Conservation (phyloP, 2,113 vertebrate genomes). For the Ascaphus truei region DNA sequence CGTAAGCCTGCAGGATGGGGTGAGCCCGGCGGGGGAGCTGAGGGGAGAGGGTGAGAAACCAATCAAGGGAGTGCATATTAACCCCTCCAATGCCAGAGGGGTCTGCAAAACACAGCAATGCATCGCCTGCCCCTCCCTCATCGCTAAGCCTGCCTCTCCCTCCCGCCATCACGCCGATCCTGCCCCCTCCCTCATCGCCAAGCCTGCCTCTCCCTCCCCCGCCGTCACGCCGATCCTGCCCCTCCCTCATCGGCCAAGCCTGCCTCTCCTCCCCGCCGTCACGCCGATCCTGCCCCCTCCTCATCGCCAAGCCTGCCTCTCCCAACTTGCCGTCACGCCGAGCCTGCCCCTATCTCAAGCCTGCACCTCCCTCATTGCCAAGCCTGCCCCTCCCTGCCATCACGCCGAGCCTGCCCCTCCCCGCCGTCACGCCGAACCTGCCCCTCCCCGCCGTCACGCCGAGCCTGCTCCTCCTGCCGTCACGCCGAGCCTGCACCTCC, state of each 20-base stretch:
- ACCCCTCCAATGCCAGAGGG: neutral
- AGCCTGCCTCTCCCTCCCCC: neutral
- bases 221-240: neutral
- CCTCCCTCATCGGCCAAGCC: neutral
- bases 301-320: neutral
- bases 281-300: neutral
- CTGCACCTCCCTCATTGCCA: no score
- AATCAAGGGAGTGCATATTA: neutral
- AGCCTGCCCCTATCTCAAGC: no score
- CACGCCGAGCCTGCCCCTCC: no score
- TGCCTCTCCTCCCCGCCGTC: neutral
- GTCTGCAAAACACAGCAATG: neutral
- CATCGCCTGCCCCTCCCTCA: neutral
- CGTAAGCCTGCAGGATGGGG: slow-evolving; percentile 81
- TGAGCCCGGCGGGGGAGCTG: slow-evolving; percentile 81
- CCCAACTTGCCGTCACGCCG: no score
- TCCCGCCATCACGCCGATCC: neutral
- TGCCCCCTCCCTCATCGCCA: neutral
- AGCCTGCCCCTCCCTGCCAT: no score
- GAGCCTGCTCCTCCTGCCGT: no score
- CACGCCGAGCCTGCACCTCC: no score
- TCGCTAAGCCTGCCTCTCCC: neutral
- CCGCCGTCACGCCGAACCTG: no score
- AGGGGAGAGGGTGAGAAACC: slow-evolving; percentile 26
- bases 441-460: no score